Evolutionary conservation across 2,113 vertebrate genomes (phyloP), one percentile per base, ranked within the genome.

Genomic region (Rana temporaria): DNA sequence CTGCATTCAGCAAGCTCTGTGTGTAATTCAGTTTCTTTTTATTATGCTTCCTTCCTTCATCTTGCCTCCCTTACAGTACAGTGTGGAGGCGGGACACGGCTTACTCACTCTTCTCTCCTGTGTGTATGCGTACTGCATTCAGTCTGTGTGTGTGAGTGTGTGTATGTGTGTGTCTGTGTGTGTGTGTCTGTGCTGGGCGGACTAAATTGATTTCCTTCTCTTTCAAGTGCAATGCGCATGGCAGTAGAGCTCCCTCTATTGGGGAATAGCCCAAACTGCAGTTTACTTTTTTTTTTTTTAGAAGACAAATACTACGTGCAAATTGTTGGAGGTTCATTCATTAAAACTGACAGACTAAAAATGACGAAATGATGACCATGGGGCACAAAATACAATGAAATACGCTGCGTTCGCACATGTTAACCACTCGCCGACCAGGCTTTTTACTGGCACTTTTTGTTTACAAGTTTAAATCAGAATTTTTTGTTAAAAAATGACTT

Each of bases 51-150:
- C 70, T 75, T 63, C 63, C 63, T 67, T 83, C 72, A 59, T 83
- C 30, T 60, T 76, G 30, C 62, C 52, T 66, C 71, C 24, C 22
- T 30, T 78, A 52, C n/a, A 78, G 76, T 26, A 32, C 17, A 72
- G 48, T 18, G n/a, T 42, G 81, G 71, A 83, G 81, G 81, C 80
- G 80, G 80, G 80, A 72, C 79, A 32, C 79, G 11, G 60, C 62
- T 57, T n/a, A 8, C 38, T 32, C 32, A 42, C 19, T 71, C 17
- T 22, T 17, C 55, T 24, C 16, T 71, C 12, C 59, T 74, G 79
- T 57, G 71, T 38, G 19, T 18, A 7, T 30, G 67, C 19, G 71
- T 67, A 62, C n/a, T 9, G 7, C 53, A n/a, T 30, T 30, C 26
- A 2, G 26, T 30, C n/a, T 57, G n/a, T 24, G 42, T 48, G 42